phyloP scores from a whole-genome alignment of 1,140 invertebrate genomes.

The Hyposmocoma kahamanoa region DNA sequence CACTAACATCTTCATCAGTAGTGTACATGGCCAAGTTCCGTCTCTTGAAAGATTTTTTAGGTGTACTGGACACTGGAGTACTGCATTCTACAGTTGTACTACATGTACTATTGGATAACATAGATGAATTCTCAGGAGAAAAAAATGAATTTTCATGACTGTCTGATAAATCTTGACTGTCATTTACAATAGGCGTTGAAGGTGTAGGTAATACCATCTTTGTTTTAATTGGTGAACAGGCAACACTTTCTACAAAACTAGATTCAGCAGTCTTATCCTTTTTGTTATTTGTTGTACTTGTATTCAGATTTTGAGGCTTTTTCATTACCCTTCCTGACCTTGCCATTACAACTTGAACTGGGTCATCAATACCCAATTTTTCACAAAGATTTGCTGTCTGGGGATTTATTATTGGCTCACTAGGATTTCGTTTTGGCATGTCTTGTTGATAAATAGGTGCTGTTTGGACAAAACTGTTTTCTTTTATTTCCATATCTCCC shows the following conservation, averaged over 20 bases:
- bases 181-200: conserved; percentile 41
- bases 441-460: conserved; percentile 77
- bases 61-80: conserved; percentile 33
- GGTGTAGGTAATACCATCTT: conserved; percentile 53
- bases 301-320: conserved; percentile 16
- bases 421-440: conserved; percentile 39
- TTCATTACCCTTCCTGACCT: conserved; percentile 46
- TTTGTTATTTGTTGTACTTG: not conserved
- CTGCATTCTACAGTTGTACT: conserved; percentile 27
- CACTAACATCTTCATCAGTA: conserved; percentile 36
- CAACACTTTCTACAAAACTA: conserved; percentile 11
- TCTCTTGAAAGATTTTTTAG: conserved; percentile 66
- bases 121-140: conserved; percentile 24
- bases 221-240: conserved; percentile 30
- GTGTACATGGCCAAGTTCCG: conserved; percentile 60
- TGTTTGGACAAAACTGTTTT: conserved; percentile 85
- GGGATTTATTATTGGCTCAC: conserved; percentile 79
- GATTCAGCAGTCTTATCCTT: too few relatives aligned
- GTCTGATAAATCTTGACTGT: conserved; percentile 30
- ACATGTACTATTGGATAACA: conserved; percentile 24
- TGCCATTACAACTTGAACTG: conserved; percentile 54
- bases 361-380: conserved; percentile 75
- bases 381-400: conserved; percentile 90
- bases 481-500: conserved; percentile 78
- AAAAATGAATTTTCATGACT: conserved; percentile 24